These are phyloP conservation scores for Pristiophorus japonicus DNA, from an alignment of 2,113 vertebrate species.

Conservation along the genomic window DNA sequence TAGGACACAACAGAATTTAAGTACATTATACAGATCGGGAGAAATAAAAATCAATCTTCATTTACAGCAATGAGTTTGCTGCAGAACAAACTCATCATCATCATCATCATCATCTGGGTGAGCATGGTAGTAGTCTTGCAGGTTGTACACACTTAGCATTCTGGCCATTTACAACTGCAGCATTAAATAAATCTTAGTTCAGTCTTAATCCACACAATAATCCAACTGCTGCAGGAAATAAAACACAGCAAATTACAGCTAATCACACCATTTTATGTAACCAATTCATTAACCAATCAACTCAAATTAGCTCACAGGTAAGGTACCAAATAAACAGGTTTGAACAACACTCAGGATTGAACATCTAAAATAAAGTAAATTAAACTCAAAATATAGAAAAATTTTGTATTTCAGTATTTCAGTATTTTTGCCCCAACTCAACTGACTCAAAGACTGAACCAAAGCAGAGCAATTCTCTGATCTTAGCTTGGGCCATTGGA, in stretches of 20 bases:
- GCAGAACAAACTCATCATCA: neutral
- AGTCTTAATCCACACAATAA: neutral
- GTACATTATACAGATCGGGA: neutral
- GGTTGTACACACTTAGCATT: neutral
- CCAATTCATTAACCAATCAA: neutral
- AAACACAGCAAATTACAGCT: neutral
- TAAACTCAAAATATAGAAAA: neutral
- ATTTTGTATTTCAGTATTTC: neutral
- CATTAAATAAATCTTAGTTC: neutral
- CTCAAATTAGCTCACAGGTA: neutral
- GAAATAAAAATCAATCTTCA: neutral
- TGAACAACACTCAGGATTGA: too few species aligned
- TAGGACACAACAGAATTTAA: neutral
- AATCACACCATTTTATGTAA: neutral
- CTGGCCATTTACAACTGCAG: neutral
- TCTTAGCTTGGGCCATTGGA: neutral
- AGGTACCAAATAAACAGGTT: neutral
- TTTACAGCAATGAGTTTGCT: neutral
- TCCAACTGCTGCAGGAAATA: neutral
- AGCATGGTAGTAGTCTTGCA: neutral
- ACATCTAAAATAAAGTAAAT: neutral
- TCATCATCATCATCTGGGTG: too few species aligned
- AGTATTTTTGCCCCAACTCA: neutral
- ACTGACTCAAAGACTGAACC: neutral
- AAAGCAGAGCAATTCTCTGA: neutral